phyloP scores from a whole-genome alignment of 2,797 vertebrate genomes.

The Phoeniculus purpureus region DNA sequence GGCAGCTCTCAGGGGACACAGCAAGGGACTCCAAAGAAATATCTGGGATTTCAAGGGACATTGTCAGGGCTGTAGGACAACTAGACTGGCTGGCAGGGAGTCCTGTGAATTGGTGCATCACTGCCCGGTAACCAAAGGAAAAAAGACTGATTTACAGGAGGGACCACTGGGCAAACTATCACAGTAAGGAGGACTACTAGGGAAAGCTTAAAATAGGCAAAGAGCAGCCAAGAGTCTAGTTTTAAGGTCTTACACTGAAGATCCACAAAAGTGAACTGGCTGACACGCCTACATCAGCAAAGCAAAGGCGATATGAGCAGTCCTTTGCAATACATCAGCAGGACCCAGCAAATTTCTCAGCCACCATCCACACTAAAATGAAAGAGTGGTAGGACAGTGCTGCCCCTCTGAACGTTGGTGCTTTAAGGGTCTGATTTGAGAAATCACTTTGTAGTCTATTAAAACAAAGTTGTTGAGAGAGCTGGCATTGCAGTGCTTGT shows the following conservation, averaged over 20 bases:
- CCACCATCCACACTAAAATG: not conserved
- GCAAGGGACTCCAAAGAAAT: not conserved
- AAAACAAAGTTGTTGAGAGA: not conserved
- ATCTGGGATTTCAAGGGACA: not conserved
- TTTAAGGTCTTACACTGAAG: constrained; percentile 37
- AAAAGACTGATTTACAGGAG: not conserved
- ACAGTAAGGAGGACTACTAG: constrained; percentile 12
- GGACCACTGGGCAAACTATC: not conserved
- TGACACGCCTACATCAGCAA: constrained; percentile 47
- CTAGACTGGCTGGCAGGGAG: not conserved
- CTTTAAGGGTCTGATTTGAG: not conserved
- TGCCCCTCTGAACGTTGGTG: not conserved
- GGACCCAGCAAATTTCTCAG: not conserved
- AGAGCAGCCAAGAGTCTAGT: constrained; percentile 30
- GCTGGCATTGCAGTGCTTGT: not conserved
- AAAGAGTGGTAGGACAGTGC: constrained; percentile 17
- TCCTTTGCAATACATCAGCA: not conserved
- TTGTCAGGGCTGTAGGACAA: not conserved
- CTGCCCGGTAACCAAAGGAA: not conserved
- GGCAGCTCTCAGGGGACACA: not conserved
- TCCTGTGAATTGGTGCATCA: not conserved
- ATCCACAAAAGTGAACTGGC: constrained; percentile 60
- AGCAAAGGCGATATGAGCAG: constrained; percentile 36
- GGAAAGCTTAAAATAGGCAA: constrained; percentile 29
- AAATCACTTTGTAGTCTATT: not conserved